Conservation (phyloP, 2,113 vertebrate genomes). For the Peromyscus maniculatus region DNA sequence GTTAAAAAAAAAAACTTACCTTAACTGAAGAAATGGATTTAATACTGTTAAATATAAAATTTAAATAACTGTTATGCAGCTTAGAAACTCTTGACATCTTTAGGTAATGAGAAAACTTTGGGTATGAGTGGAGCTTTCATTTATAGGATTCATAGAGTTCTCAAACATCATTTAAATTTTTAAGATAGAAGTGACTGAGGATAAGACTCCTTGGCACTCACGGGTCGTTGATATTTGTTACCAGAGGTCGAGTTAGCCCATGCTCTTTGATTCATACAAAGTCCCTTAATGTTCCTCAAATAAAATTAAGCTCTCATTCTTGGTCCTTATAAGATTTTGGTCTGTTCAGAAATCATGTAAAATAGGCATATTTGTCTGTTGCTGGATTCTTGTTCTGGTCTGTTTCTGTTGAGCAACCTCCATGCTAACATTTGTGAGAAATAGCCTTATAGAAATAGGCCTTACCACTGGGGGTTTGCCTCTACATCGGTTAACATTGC, state of each 20-base stretch:
- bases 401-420: not conserved
- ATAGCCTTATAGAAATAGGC: not conserved
- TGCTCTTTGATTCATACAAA: not conserved
- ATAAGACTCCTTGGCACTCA: not conserved
- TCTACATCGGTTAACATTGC: not conserved
- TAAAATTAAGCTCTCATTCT: not conserved
- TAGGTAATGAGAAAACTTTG: not conserved
- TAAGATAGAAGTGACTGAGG: not conserved
- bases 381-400: not conserved
- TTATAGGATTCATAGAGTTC: not conserved
- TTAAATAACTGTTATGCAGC: not conserved
- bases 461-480: not conserved
- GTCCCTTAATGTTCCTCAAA: not conserved
- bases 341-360: not conserved
- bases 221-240: not conserved
- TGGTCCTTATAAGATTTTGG: not conserved
- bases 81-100: not conserved
- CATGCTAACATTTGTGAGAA: not conserved
- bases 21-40: constrained; percentile 25
- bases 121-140: not conserved
- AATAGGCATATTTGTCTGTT: not conserved
- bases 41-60: not conserved
- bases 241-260: rapidly evolving
- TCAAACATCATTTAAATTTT: not conserved
- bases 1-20: constrained; percentile 5